Evolutionary conservation across 1,140 invertebrate genomes (phyloP).

Genomic region (Mercenaria mercenaria): DNA sequence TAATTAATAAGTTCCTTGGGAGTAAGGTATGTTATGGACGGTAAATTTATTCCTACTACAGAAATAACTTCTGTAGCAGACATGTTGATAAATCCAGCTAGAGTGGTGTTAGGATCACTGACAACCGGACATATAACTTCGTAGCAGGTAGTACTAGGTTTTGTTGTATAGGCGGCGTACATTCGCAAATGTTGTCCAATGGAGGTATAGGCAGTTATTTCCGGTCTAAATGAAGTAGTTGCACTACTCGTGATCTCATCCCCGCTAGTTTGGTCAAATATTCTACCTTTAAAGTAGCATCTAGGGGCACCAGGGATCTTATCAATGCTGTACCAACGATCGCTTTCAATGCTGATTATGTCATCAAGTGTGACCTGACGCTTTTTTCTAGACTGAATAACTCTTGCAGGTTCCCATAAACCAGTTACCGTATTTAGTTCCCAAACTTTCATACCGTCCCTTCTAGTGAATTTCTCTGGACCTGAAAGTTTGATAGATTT

Average conservation of each 20-base stretch:
- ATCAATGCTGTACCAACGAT: too few species aligned
- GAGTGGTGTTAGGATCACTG: neutral
- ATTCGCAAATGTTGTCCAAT: conserved; percentile 5
- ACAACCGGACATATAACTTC: neutral
- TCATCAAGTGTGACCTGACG: too few species aligned
- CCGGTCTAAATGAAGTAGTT: conserved; percentile 19
- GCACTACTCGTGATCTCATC: neutral
- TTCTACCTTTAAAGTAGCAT: too few species aligned
- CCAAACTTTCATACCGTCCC: conserved; percentile 7
- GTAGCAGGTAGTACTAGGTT: conserved; percentile 4
- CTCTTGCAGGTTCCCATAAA: neutral
- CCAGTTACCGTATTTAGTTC: too few species aligned
- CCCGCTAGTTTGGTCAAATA: neutral
- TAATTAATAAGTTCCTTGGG: neutral
- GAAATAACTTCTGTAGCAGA: too few species aligned
- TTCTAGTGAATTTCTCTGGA: neutral
- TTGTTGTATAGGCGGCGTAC: neutral
- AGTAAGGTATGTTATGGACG: neutral
- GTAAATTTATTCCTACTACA: neutral
- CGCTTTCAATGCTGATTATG: too few species aligned
- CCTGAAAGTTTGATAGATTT: neutral
- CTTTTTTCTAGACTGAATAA: neutral
- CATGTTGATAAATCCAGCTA: neutral
- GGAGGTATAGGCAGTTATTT: conserved; percentile 13
- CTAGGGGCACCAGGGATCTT: too few species aligned